phyloP scores from a whole-genome alignment of 2,113 vertebrate species.

The Nerophis ophidion region DNA sequence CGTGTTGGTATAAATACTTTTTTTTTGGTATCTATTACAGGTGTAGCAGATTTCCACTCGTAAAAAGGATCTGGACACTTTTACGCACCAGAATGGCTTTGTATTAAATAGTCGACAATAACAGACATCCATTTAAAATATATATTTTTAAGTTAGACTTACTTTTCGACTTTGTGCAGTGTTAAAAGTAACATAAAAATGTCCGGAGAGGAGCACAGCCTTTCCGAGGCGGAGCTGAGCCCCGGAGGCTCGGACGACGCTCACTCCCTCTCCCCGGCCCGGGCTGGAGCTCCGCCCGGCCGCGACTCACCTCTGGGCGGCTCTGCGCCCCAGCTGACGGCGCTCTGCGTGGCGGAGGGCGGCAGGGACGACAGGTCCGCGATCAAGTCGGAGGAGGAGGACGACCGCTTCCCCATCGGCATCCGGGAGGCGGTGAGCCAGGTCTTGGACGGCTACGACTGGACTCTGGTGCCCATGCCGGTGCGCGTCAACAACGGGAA shows the following conservation, averaged over 20 bases:
- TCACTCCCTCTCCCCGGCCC: slow-evolving; percentile 83
- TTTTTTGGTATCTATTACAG: slow-evolving; percentile 3
- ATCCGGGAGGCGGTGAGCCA: slow-evolving; percentile 97
- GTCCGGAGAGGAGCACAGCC: slow-evolving; percentile 93
- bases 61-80: slow-evolving; percentile 39
- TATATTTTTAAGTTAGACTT: neutral
- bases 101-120: slow-evolving; percentile 30
- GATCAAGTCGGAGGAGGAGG: slow-evolving; percentile 70
- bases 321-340: slow-evolving; percentile 69
- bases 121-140: neutral
- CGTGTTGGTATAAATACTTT: neutral
- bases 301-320: slow-evolving; percentile 71
- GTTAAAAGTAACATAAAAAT: slow-evolving; percentile 59
- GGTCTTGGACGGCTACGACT: slow-evolving; percentile 96
- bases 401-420: slow-evolving; percentile 93
- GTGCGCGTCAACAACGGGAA: slow-evolving; percentile 93
- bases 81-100: slow-evolving; percentile 51
- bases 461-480: slow-evolving; percentile 98
- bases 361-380: slow-evolving; percentile 56
- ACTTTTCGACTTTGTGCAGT: slow-evolving; percentile 7
- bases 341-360: slow-evolving; percentile 78
- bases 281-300: slow-evolving; percentile 65
- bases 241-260: slow-evolving; percentile 91
- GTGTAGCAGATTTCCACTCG: slow-evolving; percentile 26
- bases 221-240: slow-evolving; percentile 94